Conservation (phyloP, 1,140 invertebrate species). For the Oppia nitens region DNA sequence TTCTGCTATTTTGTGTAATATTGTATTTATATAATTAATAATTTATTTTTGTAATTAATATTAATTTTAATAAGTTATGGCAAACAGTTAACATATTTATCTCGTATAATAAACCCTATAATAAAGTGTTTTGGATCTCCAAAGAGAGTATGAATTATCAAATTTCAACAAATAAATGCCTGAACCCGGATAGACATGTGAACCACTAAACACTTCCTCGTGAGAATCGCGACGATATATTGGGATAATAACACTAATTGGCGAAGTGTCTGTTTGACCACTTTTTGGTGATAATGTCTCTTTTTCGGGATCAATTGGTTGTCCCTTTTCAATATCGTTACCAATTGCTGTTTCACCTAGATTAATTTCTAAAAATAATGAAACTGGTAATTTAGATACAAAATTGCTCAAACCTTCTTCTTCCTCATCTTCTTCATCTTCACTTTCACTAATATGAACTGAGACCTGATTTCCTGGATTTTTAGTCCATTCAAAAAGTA, state of each 20-base stretch:
- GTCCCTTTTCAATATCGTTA: slow-evolving; percentile 20
- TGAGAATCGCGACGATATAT: slow-evolving; percentile 91
- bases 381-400: background rate
- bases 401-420: slow-evolving; percentile 36
- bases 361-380: background rate
- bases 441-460: slow-evolving; percentile 77
- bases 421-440: slow-evolving; percentile 56
- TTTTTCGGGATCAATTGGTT: background rate
- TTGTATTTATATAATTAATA: too few relatives aligned
- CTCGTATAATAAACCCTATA: slow-evolving; percentile 91
- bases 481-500: slow-evolving; percentile 95
- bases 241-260: slow-evolving; percentile 62
- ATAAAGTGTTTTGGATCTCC: slow-evolving; percentile 96
- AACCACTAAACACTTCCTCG: slow-evolving; percentile 90
- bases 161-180: slow-evolving; percentile 97
- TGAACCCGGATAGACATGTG: slow-evolving; percentile 86
- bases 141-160: slow-evolving; percentile 97
- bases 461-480: slow-evolving; percentile 57
- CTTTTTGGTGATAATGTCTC: background rate
- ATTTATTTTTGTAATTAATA: too few relatives aligned
- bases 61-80: too few relatives aligned
- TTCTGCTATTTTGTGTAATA: too few relatives aligned
- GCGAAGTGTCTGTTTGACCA: slow-evolving; percentile 29
- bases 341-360: slow-evolving; percentile 2
- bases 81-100: too few relatives aligned